Conservation (phyloP, 1,140 invertebrate species). For the Hyles vespertilio region DNA sequence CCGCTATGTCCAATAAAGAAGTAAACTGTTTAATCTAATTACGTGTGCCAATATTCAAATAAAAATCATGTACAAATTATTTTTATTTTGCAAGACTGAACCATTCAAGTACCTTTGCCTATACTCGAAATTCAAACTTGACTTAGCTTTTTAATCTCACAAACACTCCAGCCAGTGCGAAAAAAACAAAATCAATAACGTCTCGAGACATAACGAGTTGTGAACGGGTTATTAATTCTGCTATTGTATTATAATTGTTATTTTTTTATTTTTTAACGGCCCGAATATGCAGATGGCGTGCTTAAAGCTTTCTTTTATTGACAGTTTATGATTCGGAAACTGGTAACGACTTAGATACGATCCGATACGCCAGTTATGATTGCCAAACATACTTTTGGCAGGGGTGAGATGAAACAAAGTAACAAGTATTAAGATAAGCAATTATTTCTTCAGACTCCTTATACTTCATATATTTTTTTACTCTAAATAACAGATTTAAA, state of each 20-base stretch:
- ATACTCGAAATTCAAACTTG: no score
- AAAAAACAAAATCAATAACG: constrained; percentile 19
- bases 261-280: constrained; percentile 59
- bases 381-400: background rate
- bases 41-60: no score
- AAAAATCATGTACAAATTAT: no score
- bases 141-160: no score
- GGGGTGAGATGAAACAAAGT: constrained; percentile 2
- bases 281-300: constrained; percentile 61
- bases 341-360: constrained; percentile 51
- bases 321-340: constrained; percentile 72
- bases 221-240: constrained; percentile 67
- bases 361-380: constrained; percentile 32
- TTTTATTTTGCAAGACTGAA: no score
- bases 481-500: no score
- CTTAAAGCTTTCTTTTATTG: constrained; percentile 64
- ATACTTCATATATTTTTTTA: no score
- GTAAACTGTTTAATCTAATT: no score
- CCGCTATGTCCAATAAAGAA: no score
- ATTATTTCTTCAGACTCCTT: no score
- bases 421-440: background rate
- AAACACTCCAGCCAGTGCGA: no score
- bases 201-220: constrained; percentile 22
- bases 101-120: no score
- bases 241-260: constrained; percentile 41